Conservation (phyloP, 1,140 invertebrate genomes). For the Trichonephila clavipes region DNA sequence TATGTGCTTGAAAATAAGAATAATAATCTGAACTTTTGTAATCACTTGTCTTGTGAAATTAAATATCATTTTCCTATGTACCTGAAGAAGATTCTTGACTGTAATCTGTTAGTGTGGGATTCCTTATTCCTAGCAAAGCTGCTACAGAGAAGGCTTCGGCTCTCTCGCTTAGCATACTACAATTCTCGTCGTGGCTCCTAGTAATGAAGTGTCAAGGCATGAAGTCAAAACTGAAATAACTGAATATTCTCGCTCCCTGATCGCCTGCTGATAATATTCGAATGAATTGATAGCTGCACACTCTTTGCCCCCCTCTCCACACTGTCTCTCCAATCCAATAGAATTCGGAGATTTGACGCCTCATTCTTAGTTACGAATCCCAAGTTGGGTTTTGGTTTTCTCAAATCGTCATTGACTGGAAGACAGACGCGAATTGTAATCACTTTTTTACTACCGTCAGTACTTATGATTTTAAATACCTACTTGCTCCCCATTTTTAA, state of each 20-base stretch:
- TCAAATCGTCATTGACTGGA: background rate
- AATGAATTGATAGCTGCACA: background rate
- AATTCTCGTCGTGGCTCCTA: background rate
- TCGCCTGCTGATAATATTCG: background rate
- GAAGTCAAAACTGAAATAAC: background rate
- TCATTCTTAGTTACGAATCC: background rate
- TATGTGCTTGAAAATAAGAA: too few species aligned
- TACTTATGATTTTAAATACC: too few species aligned
- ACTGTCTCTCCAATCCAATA: background rate
- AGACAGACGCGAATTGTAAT: too few species aligned
- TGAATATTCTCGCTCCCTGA: background rate
- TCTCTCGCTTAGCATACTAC: background rate
- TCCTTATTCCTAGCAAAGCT: slow-evolving; percentile 11
- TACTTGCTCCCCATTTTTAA: too few species aligned
- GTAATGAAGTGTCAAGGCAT: background rate
- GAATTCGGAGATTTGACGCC: background rate
- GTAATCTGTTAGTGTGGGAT: too few species aligned
- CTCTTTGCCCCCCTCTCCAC: background rate
- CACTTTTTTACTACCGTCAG: too few species aligned
- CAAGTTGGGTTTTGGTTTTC: background rate
- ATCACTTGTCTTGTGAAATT: too few species aligned
- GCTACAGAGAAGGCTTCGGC: slow-evolving; percentile 49
- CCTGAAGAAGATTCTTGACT: too few species aligned
- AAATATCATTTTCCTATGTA: too few species aligned
- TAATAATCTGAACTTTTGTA: too few species aligned